Conservation (phyloP, 1,140 invertebrate species). For the Drosophila murphyi region DNA sequence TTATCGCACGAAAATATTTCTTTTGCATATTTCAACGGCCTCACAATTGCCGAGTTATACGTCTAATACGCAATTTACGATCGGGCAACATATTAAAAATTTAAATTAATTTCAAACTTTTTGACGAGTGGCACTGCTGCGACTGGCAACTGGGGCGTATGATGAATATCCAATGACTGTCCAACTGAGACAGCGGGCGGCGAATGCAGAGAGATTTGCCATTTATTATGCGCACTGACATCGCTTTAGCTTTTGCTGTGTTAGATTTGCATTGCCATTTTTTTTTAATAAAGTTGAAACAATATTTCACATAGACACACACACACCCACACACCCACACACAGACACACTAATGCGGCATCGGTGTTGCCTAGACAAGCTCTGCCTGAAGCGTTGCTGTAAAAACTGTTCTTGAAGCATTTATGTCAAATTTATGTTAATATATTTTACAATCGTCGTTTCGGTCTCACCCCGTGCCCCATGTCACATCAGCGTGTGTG, state of each 20-base stretch:
- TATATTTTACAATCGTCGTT: constrained; percentile 76
- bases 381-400: constrained; percentile 19
- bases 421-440: constrained; percentile 84
- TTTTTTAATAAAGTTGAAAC: constrained; percentile 80
- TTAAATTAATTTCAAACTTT: constrained; percentile 75
- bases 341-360: not conserved
- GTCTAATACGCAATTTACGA: constrained; percentile 64
- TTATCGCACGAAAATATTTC: constrained; percentile 8
- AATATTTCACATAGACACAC: constrained; percentile 56
- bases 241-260: constrained; percentile 43
- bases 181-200: constrained; percentile 12
- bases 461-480: constrained; percentile 30
- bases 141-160: constrained; percentile 33
- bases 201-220: constrained; percentile 34
- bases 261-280: constrained; percentile 54
- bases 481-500: constrained; percentile 53
- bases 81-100: constrained; percentile 68
- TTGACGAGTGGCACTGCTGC: constrained; percentile 24
- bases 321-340: constrained; percentile 10
- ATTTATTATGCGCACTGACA: constrained; percentile 59
- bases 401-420: constrained; percentile 77
- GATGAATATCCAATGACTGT: constrained; percentile 47
- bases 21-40: constrained; percentile 5
- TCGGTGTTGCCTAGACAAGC: constrained; percentile 48
- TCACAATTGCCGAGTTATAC: not conserved